These are phyloP conservation scores for Eira barbara DNA, from an alignment of 2,113 vertebrate genomes.

Conservation along the genomic window DNA sequence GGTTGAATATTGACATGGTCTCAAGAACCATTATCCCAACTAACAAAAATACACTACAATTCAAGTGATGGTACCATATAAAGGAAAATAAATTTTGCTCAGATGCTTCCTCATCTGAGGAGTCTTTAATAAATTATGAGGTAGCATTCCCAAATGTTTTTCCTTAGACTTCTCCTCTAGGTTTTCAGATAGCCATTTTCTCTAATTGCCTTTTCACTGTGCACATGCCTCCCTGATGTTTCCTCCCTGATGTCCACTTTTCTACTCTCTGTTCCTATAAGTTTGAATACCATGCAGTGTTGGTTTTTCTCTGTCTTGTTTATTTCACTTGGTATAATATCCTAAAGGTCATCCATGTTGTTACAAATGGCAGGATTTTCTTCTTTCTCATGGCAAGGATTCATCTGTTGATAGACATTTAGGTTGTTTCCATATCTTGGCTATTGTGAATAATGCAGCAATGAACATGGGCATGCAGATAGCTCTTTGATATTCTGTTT, in stretches of 20 bases:
- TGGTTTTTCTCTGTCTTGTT: neutral
- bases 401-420: neutral
- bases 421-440: neutral
- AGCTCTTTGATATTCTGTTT: neutral
- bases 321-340: neutral
- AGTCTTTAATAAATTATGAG: neutral
- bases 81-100: neutral
- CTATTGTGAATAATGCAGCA: neutral
- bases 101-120: neutral
- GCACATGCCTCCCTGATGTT: rapidly evolving
- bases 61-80: neutral
- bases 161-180: neutral
- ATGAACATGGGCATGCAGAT: neutral
- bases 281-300: neutral
- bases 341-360: neutral
- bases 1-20: neutral
- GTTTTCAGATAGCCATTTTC: neutral
- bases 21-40: neutral
- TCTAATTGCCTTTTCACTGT: neutral
- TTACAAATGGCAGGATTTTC: neutral
- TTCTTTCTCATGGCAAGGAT: neutral
- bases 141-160: neutral
- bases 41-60: neutral
- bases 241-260: neutral
- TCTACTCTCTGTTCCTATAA: neutral